These are phyloP conservation scores for Abrostola triplasia DNA, from an alignment of 2,888 invertebrate genomes.

Conservation along the genomic window DNA sequence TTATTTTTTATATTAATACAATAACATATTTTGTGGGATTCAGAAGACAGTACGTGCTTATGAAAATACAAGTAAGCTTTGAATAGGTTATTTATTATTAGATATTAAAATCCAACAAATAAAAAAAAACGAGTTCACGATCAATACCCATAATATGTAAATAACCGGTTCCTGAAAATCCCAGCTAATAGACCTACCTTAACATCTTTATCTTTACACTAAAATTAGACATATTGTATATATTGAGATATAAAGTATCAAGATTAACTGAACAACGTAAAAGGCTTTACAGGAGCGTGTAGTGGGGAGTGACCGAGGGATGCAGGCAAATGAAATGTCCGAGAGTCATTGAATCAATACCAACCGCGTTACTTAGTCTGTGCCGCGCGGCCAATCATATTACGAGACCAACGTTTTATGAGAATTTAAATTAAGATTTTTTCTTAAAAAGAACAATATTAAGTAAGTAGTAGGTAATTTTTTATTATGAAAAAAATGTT, in stretches of 20 bases:
- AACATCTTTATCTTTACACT: not conserved
- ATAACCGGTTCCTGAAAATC: no score
- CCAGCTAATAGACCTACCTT: not conserved
- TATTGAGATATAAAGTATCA: slow-evolving; percentile 25
- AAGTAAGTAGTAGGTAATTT: no score
- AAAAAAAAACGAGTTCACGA: no score
- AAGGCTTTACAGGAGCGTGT: slow-evolving; percentile 43
- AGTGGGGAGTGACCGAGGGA: slow-evolving; percentile 50
- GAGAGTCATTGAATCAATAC: slow-evolving; percentile 61
- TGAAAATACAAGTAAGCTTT: no score
- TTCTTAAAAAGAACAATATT: no score
- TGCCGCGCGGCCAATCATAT: slow-evolving; percentile 10
- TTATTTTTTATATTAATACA: no score
- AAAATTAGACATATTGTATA: not conserved
- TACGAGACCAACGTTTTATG: not conserved
- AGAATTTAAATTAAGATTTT: not conserved
- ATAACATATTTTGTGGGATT: no score
- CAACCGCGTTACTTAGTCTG: slow-evolving; percentile 30
- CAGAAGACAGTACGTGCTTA: no score
- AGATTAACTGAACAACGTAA: not conserved
- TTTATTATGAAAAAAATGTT: no score
- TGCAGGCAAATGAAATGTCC: slow-evolving; percentile 66
- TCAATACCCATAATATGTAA: no score
- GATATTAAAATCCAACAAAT: no score
- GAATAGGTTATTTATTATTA: no score